These are phyloP conservation scores for Drosophila anomalata DNA, from an alignment of 2,888 invertebrate species.

Conservation along the genomic window DNA sequence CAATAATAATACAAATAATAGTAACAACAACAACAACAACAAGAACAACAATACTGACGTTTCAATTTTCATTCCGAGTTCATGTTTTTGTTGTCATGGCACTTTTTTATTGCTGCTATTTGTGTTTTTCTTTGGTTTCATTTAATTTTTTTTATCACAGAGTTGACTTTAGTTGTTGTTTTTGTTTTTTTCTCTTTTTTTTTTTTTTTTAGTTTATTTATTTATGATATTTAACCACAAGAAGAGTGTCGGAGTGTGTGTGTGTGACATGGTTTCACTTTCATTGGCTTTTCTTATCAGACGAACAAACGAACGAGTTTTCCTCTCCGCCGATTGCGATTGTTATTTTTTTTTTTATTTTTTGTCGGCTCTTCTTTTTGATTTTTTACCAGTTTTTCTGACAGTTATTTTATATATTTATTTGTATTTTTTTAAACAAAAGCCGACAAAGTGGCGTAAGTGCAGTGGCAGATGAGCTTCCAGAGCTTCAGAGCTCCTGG, in stretches of 20 bases:
- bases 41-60: neutral
- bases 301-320: conserved; percentile 34
- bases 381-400: conserved; percentile 6
- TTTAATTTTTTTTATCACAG: conserved; percentile 2
- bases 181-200: conserved; percentile 15
- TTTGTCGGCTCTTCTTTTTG: conserved; percentile 40
- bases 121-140: conserved; percentile 3
- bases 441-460: conserved; percentile 44
- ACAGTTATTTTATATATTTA: conserved; percentile 28
- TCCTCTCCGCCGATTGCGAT: conserved; percentile 11
- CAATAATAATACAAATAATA: neutral
- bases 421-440: neutral
- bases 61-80: conserved; percentile 11
- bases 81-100: conserved; percentile 4
- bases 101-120: conserved; percentile 14
- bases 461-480: conserved; percentile 35
- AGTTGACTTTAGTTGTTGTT: conserved; percentile 24
- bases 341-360: conserved; percentile 32
- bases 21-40: neutral
- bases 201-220: conserved; percentile 48
- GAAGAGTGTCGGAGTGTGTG: too few species aligned
- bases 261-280: conserved; percentile 63
- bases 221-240: conserved; percentile 60
- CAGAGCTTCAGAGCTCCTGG: conserved; percentile 9
- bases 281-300: conserved; percentile 60